phyloP scores from a whole-genome alignment of 2,888 invertebrate genomes.

The Coelogynopora nodosa region DNA sequence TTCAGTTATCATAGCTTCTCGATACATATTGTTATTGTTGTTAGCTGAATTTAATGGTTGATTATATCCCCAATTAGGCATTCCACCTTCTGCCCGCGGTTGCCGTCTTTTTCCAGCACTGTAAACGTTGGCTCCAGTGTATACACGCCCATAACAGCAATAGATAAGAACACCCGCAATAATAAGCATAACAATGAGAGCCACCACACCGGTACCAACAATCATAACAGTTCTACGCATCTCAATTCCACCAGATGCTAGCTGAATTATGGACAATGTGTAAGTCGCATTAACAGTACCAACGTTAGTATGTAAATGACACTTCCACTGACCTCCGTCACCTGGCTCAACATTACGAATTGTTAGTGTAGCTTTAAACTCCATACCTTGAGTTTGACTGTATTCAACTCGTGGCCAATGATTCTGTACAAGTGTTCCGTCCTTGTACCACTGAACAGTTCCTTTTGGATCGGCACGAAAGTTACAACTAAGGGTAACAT shows the following conservation, averaged over 20 bases:
- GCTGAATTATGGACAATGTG: neutral
- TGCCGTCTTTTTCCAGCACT: neutral
- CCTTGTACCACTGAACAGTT: constrained; percentile 36
- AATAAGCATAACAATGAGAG: constrained; percentile 7
- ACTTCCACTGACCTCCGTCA: constrained; percentile 35
- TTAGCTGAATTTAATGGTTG: neutral
- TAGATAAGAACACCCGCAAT: constrained; percentile 30
- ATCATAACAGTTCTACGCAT: constrained; percentile 15
- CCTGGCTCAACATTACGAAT: neutral
- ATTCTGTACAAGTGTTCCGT: constrained; percentile 27
- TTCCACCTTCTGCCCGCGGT: constrained; percentile 1
- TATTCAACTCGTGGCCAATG: constrained; percentile 37
- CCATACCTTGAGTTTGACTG: constrained; percentile 33
- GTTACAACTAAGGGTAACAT: constrained; percentile 38
- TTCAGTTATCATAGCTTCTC: neutral
- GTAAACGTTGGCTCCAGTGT: neutral
- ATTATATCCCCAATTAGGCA: neutral
- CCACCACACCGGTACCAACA: constrained; percentile 26
- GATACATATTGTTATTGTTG: neutral
- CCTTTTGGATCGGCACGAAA: constrained; percentile 41
- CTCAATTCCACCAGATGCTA: neutral
- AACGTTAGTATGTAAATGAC: neutral
- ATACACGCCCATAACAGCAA: constrained; percentile 13
- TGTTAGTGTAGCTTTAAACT: constrained; percentile 35
- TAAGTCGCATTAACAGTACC: constrained; percentile 34